These are phyloP conservation scores for Craniophora ligustri DNA, from an alignment of 2,888 invertebrate genomes.

Conservation along the genomic window DNA sequence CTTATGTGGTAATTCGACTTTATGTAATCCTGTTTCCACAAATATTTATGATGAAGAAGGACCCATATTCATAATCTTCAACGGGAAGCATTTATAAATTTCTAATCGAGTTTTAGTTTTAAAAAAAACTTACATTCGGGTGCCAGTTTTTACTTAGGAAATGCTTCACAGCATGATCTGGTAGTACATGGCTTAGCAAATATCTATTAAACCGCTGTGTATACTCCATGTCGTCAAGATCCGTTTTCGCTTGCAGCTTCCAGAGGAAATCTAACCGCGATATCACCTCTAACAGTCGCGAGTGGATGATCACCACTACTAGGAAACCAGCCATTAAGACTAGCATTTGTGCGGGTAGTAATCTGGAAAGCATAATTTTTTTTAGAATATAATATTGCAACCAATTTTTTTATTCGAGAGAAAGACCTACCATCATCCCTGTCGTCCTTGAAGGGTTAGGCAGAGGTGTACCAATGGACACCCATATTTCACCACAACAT, in stretches of 20 bases:
- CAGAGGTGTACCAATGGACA: too few relatives aligned
- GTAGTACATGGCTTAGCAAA: constrained; percentile 96
- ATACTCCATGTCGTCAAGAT: constrained; percentile 97
- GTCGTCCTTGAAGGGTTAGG: too few relatives aligned
- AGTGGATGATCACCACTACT: constrained; percentile 96
- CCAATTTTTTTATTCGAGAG: too few relatives aligned
- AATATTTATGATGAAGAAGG: not conserved
- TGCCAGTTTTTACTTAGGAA: constrained; percentile 95
- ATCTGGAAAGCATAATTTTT: constrained; percentile 65
- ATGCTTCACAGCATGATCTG: constrained; percentile 98
- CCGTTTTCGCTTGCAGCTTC: constrained; percentile 98
- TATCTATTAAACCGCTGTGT: constrained; percentile 96
- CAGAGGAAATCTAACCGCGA: constrained; percentile 98
- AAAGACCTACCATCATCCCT: too few relatives aligned
- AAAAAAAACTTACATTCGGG: constrained; percentile 90
- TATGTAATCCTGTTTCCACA: too few relatives aligned
- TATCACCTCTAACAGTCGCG: constrained; percentile 96
- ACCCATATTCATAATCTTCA: too few relatives aligned
- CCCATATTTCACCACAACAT: too few relatives aligned
- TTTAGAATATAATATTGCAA: too few relatives aligned
- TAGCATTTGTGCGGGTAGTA: constrained; percentile 93
- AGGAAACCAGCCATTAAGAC: constrained; percentile 95
- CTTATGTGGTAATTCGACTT: too few relatives aligned
- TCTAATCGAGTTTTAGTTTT: not conserved
- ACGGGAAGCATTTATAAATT: too few relatives aligned